Percentiles rank a stretch among this genome's conserved stretches.
Evolutionary conservation across 2,113 vertebrate genomes (phyloP).

Genomic region (Lamprologus sp.): DNA sequence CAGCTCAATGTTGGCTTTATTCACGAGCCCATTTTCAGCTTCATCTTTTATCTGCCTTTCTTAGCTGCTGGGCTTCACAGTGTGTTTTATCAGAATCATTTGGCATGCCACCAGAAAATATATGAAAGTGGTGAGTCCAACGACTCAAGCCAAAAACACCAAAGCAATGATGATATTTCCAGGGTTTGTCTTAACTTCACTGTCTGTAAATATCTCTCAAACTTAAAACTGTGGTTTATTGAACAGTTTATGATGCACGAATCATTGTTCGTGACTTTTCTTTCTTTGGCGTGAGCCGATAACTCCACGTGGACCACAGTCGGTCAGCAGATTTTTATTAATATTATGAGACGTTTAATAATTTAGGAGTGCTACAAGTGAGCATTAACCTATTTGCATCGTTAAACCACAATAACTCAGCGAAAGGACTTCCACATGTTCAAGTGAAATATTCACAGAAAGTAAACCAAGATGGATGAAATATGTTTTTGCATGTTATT

Average conservation of each 20-base stretch:
- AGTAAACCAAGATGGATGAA: neutral
- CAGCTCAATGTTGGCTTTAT: neutral
- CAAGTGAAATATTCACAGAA: neutral
- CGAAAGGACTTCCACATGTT: fast-evolving
- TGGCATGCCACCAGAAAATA: neutral
- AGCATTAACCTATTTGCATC: neutral
- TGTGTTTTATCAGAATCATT: neutral
- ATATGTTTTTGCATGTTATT: neutral
- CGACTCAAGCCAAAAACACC: neutral
- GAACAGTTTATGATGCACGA: neutral
- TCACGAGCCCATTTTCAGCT: neutral
- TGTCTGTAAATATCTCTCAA: neutral
- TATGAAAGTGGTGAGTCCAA: neutral
- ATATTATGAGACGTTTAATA: neutral
- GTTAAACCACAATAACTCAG: neutral
- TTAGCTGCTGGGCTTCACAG: neutral
- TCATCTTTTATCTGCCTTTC: neutral
- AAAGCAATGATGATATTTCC: neutral
- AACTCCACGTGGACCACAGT: fast-evolving
- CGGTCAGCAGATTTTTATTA: fast-evolving
- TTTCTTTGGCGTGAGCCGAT: neutral
- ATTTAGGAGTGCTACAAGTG: neutral
- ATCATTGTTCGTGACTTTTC: neutral
- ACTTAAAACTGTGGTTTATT: neutral
- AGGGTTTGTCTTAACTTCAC: neutral